A percentile compares a stretch with the other conserved stretches of the same genome.
These are phyloP conservation scores for Anniella stebbinsi DNA, from an alignment of 2,797 vertebrate genomes.

Conservation along the genomic window DNA sequence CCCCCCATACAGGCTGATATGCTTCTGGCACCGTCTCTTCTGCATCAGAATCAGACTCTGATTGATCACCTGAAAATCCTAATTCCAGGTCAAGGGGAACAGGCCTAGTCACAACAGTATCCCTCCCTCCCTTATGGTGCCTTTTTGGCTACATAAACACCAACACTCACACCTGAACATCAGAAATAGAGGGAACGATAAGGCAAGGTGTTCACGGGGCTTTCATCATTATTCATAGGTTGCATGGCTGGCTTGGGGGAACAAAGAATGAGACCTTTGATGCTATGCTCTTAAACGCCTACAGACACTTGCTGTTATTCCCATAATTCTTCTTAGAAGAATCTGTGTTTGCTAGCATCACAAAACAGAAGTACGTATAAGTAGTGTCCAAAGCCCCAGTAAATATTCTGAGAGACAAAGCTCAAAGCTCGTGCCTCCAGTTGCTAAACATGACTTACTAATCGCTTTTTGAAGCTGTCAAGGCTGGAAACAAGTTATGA, in stretches of 20 bases:
- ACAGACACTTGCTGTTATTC: background rate
- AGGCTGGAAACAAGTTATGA: background rate
- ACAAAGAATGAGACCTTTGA: background rate
- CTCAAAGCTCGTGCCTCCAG: background rate
- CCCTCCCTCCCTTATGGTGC: no score
- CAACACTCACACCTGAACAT: background rate
- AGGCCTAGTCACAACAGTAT: no score
- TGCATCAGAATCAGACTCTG: no score
- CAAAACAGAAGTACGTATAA: background rate
- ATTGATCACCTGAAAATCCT: no score
- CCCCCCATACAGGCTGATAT: no score
- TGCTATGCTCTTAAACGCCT: background rate
- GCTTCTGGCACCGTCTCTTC: no score
- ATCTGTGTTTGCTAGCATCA: background rate
- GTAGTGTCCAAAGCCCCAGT: no score
- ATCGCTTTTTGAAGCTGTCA: background rate
- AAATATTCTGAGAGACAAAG: background rate
- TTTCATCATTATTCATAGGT: no score
- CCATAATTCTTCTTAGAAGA: background rate
- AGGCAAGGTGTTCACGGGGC: background rate
- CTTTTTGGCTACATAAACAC: no score
- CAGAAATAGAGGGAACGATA: background rate
- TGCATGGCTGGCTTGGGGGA: no score
- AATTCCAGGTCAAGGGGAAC: no score
- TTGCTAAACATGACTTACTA: background rate